These are phyloP conservation scores for Drosophila malerkotliana DNA, from an alignment of 1,140 invertebrate species.

Conservation along the genomic window DNA sequence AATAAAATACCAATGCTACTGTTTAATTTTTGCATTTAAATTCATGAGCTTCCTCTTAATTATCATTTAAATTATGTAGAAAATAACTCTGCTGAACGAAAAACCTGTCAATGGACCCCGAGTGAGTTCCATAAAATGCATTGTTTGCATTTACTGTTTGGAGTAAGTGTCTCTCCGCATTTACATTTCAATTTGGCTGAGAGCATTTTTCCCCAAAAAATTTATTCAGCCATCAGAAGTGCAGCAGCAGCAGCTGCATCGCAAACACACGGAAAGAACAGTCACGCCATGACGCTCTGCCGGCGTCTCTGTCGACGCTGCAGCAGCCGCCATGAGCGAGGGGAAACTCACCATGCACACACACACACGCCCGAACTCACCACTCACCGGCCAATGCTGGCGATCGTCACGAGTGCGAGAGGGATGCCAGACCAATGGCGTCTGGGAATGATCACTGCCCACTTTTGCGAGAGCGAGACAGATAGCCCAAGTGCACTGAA, in stretches of 20 bases:
- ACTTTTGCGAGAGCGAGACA: conserved; percentile 14
- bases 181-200: conserved; percentile 23
- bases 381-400: conserved; percentile 38
- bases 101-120: background rate
- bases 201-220: conserved; percentile 7
- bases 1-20: no score
- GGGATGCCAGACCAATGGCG: conserved; percentile 78
- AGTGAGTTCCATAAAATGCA: background rate
- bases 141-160: background rate
- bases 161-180: background rate
- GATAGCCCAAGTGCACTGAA: conserved; percentile 19
- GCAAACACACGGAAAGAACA: background rate
- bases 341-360: conserved; percentile 52
- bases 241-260: conserved; percentile 29
- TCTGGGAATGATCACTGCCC: conserved; percentile 54
- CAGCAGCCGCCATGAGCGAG: conserved; percentile 29
- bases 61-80: background rate
- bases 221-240: conserved; percentile 2
- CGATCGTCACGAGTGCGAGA: conserved; percentile 32
- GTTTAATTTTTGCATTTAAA: background rate
- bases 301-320: background rate
- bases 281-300: conserved; percentile 14
- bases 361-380: conserved; percentile 18
- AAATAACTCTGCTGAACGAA: background rate
- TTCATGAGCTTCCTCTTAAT: background rate